These are phyloP conservation scores for Andricus grossulariae DNA, from an alignment of 1,140 invertebrate species.

Conservation along the genomic window DNA sequence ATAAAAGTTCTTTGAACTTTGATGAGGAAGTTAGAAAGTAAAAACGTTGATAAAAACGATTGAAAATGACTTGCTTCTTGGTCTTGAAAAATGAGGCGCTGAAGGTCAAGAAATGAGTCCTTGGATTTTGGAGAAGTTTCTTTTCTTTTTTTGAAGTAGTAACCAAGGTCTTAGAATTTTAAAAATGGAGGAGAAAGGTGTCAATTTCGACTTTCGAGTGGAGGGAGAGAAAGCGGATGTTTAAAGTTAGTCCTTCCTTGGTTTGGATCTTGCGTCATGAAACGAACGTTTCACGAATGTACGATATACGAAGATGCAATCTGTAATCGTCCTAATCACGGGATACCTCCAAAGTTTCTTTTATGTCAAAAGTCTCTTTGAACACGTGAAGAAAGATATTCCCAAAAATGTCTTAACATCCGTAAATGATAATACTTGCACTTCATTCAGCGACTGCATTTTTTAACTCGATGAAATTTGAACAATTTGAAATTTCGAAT, in stretches of 20 bases:
- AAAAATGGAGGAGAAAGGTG: not conserved
- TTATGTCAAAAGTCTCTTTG: not conserved
- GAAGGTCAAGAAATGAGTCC: not conserved
- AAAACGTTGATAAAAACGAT: slow-evolving; percentile 34
- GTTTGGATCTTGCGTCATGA: slow-evolving; percentile 1
- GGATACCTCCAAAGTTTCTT: slow-evolving; percentile 5
- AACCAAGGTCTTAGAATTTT: not conserved
- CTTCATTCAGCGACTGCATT: too few species aligned
- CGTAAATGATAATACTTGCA: too few species aligned
- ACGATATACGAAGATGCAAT: not conserved
- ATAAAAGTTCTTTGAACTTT: slow-evolving; percentile 46
- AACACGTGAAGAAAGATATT: not conserved
- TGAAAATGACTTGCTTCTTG: slow-evolving; percentile 28
- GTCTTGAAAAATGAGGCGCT: not conserved
- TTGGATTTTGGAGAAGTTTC: not conserved
- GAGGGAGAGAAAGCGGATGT: slow-evolving; percentile 13
- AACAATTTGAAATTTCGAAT: too few species aligned
- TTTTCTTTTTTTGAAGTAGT: not conserved
- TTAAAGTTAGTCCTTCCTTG: not conserved
- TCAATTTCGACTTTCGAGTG: not conserved
- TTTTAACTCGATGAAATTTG: too few species aligned
- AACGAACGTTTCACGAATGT: not conserved
- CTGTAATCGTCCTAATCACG: not conserved
- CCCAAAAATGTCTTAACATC: too few species aligned
- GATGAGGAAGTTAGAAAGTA: slow-evolving; percentile 42